A percentile compares a stretch with the other conserved stretches of the same genome.
These are phyloP conservation scores for Eueides isabella DNA, from an alignment of 1,140 invertebrate species.

Conservation along the genomic window DNA sequence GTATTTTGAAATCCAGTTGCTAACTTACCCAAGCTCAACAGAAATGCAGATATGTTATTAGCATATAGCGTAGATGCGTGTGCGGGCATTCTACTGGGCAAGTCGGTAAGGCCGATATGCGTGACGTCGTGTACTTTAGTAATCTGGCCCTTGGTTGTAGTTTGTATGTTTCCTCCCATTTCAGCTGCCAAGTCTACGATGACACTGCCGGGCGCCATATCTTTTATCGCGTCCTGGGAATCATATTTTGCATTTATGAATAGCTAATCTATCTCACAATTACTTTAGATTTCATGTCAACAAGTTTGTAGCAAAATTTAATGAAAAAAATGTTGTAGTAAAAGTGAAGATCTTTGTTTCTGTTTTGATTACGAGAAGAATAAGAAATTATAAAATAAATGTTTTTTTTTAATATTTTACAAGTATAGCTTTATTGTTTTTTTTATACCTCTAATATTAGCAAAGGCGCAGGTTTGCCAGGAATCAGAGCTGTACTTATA, in stretches of 20 bases:
- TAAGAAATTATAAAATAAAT: too few species aligned
- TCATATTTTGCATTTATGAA: background rate
- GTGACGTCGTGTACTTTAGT: slow-evolving; percentile 90
- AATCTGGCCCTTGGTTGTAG: slow-evolving; percentile 90
- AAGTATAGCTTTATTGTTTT: background rate
- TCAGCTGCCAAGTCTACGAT: slow-evolving; percentile 95
- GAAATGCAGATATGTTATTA: slow-evolving; percentile 95
- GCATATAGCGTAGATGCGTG: slow-evolving; percentile 94
- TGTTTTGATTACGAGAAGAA: too few species aligned
- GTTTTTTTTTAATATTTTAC: too few species aligned
- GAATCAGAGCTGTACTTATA: slow-evolving; percentile 94
- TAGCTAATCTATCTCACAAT: background rate
- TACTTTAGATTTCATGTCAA: background rate
- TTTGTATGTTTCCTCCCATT: slow-evolving; percentile 94
- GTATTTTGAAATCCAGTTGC: too few species aligned
- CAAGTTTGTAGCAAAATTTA: too few species aligned
- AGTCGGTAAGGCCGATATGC: slow-evolving; percentile 93
- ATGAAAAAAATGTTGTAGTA: too few species aligned
- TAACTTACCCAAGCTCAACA: slow-evolving; percentile 88
- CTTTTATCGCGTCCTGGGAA: slow-evolving; percentile 88
- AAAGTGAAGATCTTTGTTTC: too few species aligned
- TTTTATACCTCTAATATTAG: slow-evolving; percentile 89
- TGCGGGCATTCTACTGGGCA: slow-evolving; percentile 92
- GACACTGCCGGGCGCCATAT: slow-evolving; percentile 95
- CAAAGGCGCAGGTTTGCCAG: slow-evolving; percentile 92